Conservation (phyloP, 2,113 vertebrate species). For the Haemorhous mexicanus region DNA sequence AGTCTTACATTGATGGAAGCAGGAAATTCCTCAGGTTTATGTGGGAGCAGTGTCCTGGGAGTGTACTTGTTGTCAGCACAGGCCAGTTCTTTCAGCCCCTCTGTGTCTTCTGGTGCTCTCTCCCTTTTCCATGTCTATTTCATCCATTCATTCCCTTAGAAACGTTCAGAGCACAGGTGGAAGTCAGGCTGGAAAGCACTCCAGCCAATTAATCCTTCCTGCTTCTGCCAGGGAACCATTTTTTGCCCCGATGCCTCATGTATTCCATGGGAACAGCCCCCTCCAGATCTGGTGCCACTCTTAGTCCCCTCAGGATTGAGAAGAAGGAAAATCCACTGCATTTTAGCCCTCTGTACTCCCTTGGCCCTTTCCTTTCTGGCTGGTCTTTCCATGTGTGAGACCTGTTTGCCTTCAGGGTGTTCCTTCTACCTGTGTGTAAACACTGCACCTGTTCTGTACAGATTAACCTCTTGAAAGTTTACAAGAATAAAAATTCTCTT, state of each 20-base stretch:
- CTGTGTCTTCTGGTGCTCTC: neutral
- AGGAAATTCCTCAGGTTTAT: rapidly evolving
- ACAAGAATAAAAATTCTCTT: neutral
- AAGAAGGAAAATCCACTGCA: neutral
- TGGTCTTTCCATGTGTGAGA: neutral
- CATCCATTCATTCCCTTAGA: neutral
- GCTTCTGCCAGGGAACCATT: neutral
- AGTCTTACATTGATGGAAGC: neutral
- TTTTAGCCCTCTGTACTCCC: neutral
- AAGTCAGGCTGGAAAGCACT: rapidly evolving
- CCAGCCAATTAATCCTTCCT: neutral
- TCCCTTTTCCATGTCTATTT: neutral
- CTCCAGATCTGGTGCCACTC: neutral
- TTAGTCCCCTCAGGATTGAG: neutral
- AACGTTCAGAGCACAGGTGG: neutral
- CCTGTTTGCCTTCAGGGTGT: conserved; percentile 48
- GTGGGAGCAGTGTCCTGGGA: neutral
- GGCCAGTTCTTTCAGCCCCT: neutral
- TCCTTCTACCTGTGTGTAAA: neutral
- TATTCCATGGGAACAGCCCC: neutral
- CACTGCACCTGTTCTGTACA: neutral
- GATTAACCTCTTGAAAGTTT: neutral
- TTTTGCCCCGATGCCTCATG: neutral
- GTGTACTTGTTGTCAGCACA: rapidly evolving
- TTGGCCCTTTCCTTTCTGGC: neutral